Conservation (phyloP, 1,140 invertebrate species). For the Yoshiicerus persimilis region DNA sequence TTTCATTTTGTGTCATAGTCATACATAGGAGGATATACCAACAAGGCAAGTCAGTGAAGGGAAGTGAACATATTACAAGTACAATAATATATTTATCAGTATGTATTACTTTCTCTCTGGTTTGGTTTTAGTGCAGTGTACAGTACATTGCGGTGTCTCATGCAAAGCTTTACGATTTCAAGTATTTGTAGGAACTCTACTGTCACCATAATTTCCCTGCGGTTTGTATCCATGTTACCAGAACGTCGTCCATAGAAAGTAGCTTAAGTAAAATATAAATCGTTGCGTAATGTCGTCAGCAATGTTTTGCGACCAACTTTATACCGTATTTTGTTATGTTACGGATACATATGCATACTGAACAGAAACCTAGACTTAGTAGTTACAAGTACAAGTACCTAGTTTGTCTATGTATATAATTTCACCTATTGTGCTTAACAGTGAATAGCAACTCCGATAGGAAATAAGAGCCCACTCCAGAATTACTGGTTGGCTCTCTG, state of each 20-base stretch:
- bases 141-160: background rate
- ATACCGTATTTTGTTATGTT: background rate
- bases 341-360: background rate
- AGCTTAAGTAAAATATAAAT: conserved; percentile 19
- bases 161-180: background rate
- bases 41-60: background rate
- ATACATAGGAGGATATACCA: too few species aligned
- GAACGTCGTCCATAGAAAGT: background rate
- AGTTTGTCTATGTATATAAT: background rate
- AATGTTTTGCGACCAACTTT: background rate
- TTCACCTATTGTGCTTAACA: background rate
- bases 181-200: background rate
- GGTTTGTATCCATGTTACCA: background rate
- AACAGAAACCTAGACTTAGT: background rate
- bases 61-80: background rate
- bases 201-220: conserved; percentile 12
- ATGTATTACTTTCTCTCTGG: background rate
- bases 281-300: background rate
- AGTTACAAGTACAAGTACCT: too few species aligned
- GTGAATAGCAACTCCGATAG: background rate
- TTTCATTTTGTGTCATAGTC: too few species aligned
- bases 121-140: background rate
- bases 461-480: background rate
- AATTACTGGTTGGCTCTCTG: background rate
- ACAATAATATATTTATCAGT: background rate